Base-by-base conservation (phyloP, 2,113 vertebrate species). In the Calypte anna region DNA sequence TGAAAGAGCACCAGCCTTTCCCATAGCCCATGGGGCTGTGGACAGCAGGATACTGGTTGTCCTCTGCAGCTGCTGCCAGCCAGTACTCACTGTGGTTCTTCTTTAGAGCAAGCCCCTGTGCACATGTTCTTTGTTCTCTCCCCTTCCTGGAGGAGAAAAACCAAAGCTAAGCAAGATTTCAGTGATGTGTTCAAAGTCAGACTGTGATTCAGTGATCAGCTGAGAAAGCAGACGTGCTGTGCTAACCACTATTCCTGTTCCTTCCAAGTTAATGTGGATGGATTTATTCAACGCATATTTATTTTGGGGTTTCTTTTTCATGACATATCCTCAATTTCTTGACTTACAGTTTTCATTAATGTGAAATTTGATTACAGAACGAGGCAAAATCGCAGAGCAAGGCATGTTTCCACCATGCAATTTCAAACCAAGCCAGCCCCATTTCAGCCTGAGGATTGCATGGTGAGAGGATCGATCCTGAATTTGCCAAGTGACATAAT, bases 161-260 rank as follows among this genome's bases (percentile, higher is more conserved):
- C 62, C 91, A 61, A 61, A 90, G 76, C 93, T 83, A 91, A 95
- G 93, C 93, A 95, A 95, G 91, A 93, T 86, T 92, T 22, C 11
- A 83, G 76, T 11, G 76, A 78, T 75, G 88, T 82, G 77, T 88
- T 93, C 94, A 4, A 86, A 95, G 94, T 91, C 91, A 97, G 88
- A 18, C 85, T 30, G 62, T 96, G 95, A 97, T 96, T 97, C 95
- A 96, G 94, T 72, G 93, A 93, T 95, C 88, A 95, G 95, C 92
- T 96, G 95, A 95, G 94, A 62, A 13, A 82, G 92, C 92, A 88
- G 93, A 95, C 86, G 1, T 95, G 92, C 94, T 93, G 88, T 25
- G 82, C 62, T 95, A 62, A 86, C 76, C 91, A 79, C 94, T 84
- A 83, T 84, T 93, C 73, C 58, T 84, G 83, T 79, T 88, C 67